A percentile compares a stretch with the other conserved stretches of the same genome.
phyloP scores from a whole-genome alignment of 2,113 vertebrate genomes.

The Morone chrysops region DNA sequence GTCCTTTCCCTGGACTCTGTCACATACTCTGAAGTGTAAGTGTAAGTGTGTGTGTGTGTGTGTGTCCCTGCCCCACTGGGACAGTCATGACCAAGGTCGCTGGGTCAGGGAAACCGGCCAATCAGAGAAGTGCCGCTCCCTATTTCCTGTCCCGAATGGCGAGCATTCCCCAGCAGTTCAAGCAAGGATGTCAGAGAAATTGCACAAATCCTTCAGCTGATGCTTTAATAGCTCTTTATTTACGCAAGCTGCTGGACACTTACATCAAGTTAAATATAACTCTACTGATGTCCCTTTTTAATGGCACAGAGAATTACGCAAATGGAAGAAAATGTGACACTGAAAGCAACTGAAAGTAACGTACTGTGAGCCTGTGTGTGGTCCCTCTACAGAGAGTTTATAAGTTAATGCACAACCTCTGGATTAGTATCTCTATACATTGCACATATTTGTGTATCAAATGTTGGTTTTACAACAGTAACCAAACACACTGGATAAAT shows the following conservation, averaged over 20 bases:
- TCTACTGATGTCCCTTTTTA: neutral
- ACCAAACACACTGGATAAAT: neutral
- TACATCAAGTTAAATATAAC: slow-evolving; percentile 1
- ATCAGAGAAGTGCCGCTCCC: slow-evolving; percentile 70
- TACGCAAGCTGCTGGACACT: slow-evolving; percentile 11
- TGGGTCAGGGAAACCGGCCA: slow-evolving; percentile 58
- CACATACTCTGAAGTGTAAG: slow-evolving; percentile 11
- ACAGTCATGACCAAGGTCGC: slow-evolving; percentile 60
- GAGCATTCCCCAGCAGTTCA: slow-evolving; percentile 50
- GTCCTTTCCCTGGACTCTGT: slow-evolving; percentile 30
- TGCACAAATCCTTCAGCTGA: slow-evolving; percentile 32
- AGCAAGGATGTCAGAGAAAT: slow-evolving; percentile 48
- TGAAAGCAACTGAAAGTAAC: neutral
- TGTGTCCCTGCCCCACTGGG: slow-evolving; percentile 57
- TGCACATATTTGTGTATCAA: no score
- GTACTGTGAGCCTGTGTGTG: slow-evolving; percentile 16
- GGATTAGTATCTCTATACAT: neutral
- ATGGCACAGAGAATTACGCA: neutral
- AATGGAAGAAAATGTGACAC: neutral
- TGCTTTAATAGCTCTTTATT: slow-evolving; percentile 44
- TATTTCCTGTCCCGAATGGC: slow-evolving; percentile 64
- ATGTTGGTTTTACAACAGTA: no score
- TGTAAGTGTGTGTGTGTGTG: slow-evolving; percentile 28
- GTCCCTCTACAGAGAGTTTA: neutral
- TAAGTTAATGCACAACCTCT: neutral